phyloP scores from a whole-genome alignment of 1,140 invertebrate species.

The Drosophila subpulchrella region DNA sequence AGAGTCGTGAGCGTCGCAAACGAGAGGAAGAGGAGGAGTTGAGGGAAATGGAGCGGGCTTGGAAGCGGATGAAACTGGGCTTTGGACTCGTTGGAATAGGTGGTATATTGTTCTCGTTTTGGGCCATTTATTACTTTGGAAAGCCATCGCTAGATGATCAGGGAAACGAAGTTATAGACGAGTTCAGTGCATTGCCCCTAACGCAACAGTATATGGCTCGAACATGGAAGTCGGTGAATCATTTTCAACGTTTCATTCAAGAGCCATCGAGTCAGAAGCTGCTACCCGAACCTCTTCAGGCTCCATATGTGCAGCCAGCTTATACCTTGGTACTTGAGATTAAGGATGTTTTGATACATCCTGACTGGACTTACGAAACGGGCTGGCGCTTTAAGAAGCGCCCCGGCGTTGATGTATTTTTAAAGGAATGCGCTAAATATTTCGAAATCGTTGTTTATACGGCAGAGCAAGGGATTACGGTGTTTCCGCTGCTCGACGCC shows the following conservation, averaged over 20 bases:
- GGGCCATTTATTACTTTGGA: conserved; percentile 89
- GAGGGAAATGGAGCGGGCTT: conserved; percentile 86
- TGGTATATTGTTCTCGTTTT: conserved; percentile 85
- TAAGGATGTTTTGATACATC: conserved; percentile 98
- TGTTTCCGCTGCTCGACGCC: conserved; percentile 96
- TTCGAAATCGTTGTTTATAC: conserved; percentile 99
- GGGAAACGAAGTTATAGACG: conserved; percentile 91
- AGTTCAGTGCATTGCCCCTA: conserved; percentile 90
- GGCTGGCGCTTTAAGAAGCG: conserved; percentile 97
- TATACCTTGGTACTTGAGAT: conserved; percentile 98
- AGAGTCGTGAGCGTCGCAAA: conserved; percentile 56
- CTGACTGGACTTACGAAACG: conserved; percentile 96
- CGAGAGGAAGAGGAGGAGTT: conserved; percentile 76
- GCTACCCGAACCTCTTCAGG: conserved; percentile 95
- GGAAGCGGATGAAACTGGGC: conserved; percentile 86
- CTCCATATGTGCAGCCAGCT: conserved; percentile 97
- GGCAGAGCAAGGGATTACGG: conserved; percentile 94
- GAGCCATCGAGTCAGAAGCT: conserved; percentile 97
- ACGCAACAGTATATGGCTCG: conserved; percentile 90
- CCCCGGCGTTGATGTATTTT: conserved; percentile 97
- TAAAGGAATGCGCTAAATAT: conserved; percentile 94
- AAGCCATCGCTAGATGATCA: conserved; percentile 89
- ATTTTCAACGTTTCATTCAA: conserved; percentile 93
- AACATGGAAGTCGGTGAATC: conserved; percentile 90
- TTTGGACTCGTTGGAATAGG: conserved; percentile 86